Evolutionary conservation across 2,797 vertebrate species (phyloP), one percentile per base, ranked within the genome.

Genomic region (Crypturellus tataupa): DNA sequence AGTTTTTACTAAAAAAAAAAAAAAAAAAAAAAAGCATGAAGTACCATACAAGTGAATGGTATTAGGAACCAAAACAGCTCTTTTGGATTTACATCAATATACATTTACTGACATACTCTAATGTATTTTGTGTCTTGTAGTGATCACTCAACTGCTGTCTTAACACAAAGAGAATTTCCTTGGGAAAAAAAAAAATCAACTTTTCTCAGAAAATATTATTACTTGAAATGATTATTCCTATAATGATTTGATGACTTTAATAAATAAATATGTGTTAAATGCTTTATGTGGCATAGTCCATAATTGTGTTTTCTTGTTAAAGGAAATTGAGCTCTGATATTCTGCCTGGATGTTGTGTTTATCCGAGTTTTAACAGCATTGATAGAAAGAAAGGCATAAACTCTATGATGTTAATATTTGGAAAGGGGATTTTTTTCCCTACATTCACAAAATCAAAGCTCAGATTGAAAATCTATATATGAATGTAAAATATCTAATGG

Each of bases 261-360:
- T 47, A 65, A 77, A 46, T 10, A 58, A 31, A 55, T 29, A 56
- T 78, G 4, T 33, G 65, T 51, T 62, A 62, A 37, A 3, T 42
- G n/a, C 60, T 3, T 59, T 60, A 35, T 47, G 11, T 0, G 0
- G 4, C 31, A 47, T 16, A 8, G 29, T 4, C 3, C 4, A 2
- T 42, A 25, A 39, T 62, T 25, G 27, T 59, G 3, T 78, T 40
- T 84, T 15, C 13, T 65, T 39, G 24, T 44, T 39, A 39, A 76
- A 44, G 19, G 16, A 42, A 81, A 78, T 8, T 21, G 5, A 39
- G 15, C 10, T 29, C 58, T 44, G 21, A 65, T n/a, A 31, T 72
- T 29, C 19, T 29, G 29, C 3, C 31, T 67, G 51, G 7, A 19
- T 53, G 5, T 29, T 59, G 24, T 29, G 7, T 4, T 84, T 55